Base-by-base conservation (phyloP, 2,888 invertebrate genomes). In the Zaprionus lineosus region DNA sequence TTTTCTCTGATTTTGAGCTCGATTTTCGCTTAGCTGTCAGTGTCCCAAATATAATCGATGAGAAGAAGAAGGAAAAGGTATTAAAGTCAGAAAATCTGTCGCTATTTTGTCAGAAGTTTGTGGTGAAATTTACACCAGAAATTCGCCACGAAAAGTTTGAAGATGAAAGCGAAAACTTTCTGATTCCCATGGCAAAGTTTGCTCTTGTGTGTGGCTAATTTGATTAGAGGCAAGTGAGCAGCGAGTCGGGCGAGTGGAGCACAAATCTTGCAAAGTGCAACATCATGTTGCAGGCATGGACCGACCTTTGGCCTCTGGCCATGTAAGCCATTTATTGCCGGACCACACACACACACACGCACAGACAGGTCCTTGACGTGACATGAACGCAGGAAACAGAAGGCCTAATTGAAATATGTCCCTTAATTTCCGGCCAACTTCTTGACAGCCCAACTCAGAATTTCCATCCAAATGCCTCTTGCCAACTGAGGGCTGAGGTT, bases 191-290 rank as follows among this genome's bases (percentile, higher is more conserved):
- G 39, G 21, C 16, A 21, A 56, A 81, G 36, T 77, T 56, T 36
- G 14, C 21, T 43, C 52, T 52, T 55, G 43, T 50, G 44, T 44
- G 44, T 44, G 40, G 41, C 50, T 77, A 71, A 82, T 71, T 84
- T 78, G 50, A 78, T 78, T 71, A 84, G 59, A 55, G 58, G 48
- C 37, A 58, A 53, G 58, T 6, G 37, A 55, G 56, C 40, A 39
- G 47, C 33, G 43, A 47, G 33, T 37, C 31, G 26, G 36, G 39
- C n/a, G 39, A 48, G 4, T 47, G 63, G 31, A 29, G 48, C 24
- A 33, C 29, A 65, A 79, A 60, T 79, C 47, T 63, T 39, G n/a
- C 6, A 33, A 72, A 69, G 44, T 78, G 71, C 50, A 70, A 52
- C 40, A 48, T 18, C 28, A 39, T 44, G 48, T 33, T 28, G 2